These are phyloP conservation scores for Drosophila borborema DNA, from an alignment of 2,888 invertebrate species.

Conservation along the genomic window DNA sequence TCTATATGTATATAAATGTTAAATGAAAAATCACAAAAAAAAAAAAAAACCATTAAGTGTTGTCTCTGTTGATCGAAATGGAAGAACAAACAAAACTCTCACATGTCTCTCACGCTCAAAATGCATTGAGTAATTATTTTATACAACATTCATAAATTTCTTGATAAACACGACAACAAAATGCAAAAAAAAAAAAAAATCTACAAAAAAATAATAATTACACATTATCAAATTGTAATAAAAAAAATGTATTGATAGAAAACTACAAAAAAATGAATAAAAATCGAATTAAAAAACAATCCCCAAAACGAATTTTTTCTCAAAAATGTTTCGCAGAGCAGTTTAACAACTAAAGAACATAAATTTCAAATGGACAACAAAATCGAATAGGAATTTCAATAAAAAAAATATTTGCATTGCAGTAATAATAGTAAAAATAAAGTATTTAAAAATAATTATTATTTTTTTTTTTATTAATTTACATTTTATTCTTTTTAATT, in stretches of 20 bases:
- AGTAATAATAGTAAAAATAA: too few species aligned
- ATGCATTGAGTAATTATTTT: conserved; percentile 63
- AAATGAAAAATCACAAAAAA: conserved; percentile 61
- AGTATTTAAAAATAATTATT: too few species aligned
- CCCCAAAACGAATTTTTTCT: not conserved
- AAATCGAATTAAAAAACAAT: conserved; percentile 65
- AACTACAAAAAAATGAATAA: conserved; percentile 71
- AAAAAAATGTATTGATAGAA: conserved; percentile 69
- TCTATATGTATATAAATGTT: conserved; percentile 56
- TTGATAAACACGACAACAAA: conserved; percentile 63
- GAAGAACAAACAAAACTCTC: conserved; percentile 52
- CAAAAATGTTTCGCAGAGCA: not conserved
- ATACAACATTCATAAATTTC: conserved; percentile 38
- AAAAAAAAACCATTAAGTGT: conserved; percentile 55
- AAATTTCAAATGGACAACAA: not conserved
- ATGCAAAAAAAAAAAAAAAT: conserved; percentile 51
- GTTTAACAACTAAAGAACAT: not conserved
- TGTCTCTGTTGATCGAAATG: conserved; percentile 46
- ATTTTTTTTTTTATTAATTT: too few species aligned
- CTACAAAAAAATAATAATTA: conserved; percentile 3
- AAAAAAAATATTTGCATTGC: too few species aligned
- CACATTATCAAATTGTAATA: conserved; percentile 63
- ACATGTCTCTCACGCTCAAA: conserved; percentile 81
- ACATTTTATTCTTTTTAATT: too few species aligned
- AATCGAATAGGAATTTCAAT: not conserved